phyloP scores from a whole-genome alignment of 1,140 invertebrate genomes.

The Hylaeus volcanicus region DNA sequence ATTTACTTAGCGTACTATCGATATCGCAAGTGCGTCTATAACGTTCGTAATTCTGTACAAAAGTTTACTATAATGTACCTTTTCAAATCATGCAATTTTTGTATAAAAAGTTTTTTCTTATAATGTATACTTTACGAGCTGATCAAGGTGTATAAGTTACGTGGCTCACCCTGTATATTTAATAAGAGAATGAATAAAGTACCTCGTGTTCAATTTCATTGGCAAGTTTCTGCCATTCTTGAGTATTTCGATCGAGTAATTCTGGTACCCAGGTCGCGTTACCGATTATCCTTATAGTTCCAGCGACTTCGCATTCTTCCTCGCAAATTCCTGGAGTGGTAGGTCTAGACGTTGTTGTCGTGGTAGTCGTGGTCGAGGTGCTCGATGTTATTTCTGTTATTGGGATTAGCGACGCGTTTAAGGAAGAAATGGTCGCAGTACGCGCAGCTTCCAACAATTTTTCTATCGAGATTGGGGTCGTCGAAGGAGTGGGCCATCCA shows the following conservation, averaged over 20 bases:
- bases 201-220: slow-evolving; percentile 90
- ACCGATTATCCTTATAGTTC: slow-evolving; percentile 90
- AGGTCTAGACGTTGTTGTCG: slow-evolving; percentile 87
- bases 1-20: too few species aligned
- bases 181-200: slow-evolving; percentile 1
- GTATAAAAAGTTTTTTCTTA: too few species aligned
- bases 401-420: slow-evolving; percentile 69
- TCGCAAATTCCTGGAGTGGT: slow-evolving; percentile 91
- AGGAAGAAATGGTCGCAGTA: slow-evolving; percentile 82
- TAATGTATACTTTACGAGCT: too few species aligned
- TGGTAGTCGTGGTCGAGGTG: slow-evolving; percentile 87
- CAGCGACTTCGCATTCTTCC: slow-evolving; percentile 90
- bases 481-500: slow-evolving; percentile 92
- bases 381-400: slow-evolving; percentile 76
- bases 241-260: slow-evolving; percentile 90
- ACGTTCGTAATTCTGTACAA: too few species aligned
- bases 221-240: slow-evolving; percentile 91
- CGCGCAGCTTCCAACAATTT: slow-evolving; percentile 88
- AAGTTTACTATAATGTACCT: too few species aligned
- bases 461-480: slow-evolving; percentile 91
- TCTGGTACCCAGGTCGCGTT: slow-evolving; percentile 92
- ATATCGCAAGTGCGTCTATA: too few species aligned
- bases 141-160: too few species aligned
- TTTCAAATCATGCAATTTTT: too few species aligned
- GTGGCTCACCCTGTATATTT: background rate